Conservation (phyloP, 2,797 vertebrate genomes). For the Betta splendens region DNA sequence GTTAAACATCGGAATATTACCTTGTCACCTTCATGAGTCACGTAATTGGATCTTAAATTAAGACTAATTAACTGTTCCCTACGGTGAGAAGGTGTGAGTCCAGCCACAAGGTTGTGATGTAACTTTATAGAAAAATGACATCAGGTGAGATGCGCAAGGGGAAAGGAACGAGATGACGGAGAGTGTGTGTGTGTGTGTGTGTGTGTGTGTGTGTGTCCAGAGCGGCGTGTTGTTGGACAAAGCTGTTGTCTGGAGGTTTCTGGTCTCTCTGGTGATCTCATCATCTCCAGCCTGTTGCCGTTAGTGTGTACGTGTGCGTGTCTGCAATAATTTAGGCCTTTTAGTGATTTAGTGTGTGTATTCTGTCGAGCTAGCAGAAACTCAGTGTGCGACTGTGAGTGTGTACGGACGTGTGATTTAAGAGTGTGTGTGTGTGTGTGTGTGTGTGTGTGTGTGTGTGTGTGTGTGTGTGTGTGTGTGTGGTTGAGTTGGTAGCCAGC, state of each 20-base stretch:
- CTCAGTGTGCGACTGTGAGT: constrained; percentile 41
- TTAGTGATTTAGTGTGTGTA: constrained; percentile 76
- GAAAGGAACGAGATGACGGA: too few relatives aligned
- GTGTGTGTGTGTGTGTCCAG: constrained; percentile 28
- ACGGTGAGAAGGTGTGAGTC: constrained; percentile 9
- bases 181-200: constrained; percentile 25
- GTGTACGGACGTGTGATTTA: too few relatives aligned
- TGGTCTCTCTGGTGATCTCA: constrained; percentile 82
- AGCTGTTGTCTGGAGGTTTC: constrained; percentile 79
- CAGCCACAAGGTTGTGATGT: neutral
- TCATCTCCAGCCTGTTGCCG: constrained; percentile 79
- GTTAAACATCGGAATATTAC: constrained; percentile 34
- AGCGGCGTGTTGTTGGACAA: constrained; percentile 75
- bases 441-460: constrained; percentile 27
- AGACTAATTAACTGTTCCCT: constrained; percentile 9
- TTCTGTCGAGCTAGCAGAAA: constrained; percentile 80
- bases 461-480: constrained; percentile 42
- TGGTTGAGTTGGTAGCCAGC: constrained; percentile 65
- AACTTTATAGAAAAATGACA: neutral
- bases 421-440: constrained; percentile 8
- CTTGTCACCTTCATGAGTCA: constrained; percentile 43
- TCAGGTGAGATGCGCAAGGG: constrained; percentile 12
- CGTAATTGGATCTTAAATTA: constrained; percentile 21
- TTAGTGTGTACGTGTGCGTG: constrained; percentile 61
- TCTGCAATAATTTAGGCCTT: constrained; percentile 73